Base-by-base conservation (phyloP, 1,140 invertebrate species). In the Apocrypta bakeri region DNA sequence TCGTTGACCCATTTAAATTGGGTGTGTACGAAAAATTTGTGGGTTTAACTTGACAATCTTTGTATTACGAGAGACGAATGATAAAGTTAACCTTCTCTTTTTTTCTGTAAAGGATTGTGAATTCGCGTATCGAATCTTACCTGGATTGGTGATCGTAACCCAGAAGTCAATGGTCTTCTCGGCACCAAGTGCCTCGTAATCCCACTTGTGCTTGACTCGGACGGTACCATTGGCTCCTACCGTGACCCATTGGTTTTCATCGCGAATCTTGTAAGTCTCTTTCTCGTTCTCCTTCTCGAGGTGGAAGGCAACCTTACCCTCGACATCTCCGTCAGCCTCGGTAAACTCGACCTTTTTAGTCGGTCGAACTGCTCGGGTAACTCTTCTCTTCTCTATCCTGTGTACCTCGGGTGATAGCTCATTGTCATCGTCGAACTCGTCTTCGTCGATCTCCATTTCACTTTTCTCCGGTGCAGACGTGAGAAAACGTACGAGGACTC, bases 131-230 rank as follows among this genome's bases (percentile, higher is more conserved):
- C 3, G 33, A 37, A 56, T 1, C 48, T 95, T 95, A 93, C 96
- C 96, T 87, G 95, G 94, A 91, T 98, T 98, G 14, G 96, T 97
- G 86, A 98, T 98, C 33, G 96, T 98, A 21, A 98, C 97, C 97
- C 97, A 98, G 91, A 98, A 98, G 90, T 98, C 97, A 87, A 98
- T 98, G 2, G 97, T 98, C 90, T 98, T 98, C 91, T 98, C 97
- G 0, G 97, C 97, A n/a, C 97, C 97, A 3, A 98, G 91, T 87
- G 98, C 97, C 89, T 98, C 98, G 91, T 97, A 98, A 93, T 98
- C 97, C 97, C 97, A 98, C 94, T 98, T 98, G 94, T 98, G 97
- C 92, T 98, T 98, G 56, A 98, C 97, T 86, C 95, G 95, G 82
- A 98, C 97, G 37, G 97, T 96, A 81, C 97, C 97, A 92, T 97